These are phyloP conservation scores for Muscicapa comitata DNA, from an alignment of 2,797 vertebrate species.

Conservation along the genomic window DNA sequence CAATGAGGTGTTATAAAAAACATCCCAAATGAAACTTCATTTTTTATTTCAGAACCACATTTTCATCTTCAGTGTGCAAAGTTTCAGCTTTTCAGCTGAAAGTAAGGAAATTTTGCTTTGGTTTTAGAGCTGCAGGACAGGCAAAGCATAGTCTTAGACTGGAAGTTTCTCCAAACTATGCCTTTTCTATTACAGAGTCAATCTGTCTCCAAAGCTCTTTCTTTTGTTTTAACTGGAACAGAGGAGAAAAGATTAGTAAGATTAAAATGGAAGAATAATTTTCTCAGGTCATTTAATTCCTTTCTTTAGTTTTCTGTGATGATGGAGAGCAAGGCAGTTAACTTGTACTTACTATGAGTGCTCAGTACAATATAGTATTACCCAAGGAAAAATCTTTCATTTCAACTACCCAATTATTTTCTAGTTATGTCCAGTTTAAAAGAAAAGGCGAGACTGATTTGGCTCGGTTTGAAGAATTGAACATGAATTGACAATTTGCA, in stretches of 20 bases:
- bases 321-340: not conserved
- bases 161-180: not conserved
- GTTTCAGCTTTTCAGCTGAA: not conserved
- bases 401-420: conserved; percentile 17
- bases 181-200: not conserved
- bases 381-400: conserved; percentile 34
- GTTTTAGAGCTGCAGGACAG: not conserved
- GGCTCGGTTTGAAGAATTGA: not conserved
- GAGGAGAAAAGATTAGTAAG: conserved; percentile 15
- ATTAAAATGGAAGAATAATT: conserved; percentile 33
- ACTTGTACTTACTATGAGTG: not conserved
- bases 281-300: conserved; percentile 51
- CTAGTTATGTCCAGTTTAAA: not conserved
- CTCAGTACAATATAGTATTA: conserved; percentile 13
- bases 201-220: not conserved
- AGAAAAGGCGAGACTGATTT: not conserved
- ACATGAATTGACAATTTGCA: not conserved
- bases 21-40: not conserved
- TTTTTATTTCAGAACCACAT: not conserved
- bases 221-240: conserved; percentile 48
- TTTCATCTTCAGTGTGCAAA: not conserved
- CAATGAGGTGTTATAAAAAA: not conserved
- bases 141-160: not conserved
- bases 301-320: conserved; percentile 4
- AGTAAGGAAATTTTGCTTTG: not conserved